These are phyloP conservation scores for Melikaiella ostensackeni DNA, from an alignment of 2,888 invertebrate species.

Conservation along the genomic window DNA sequence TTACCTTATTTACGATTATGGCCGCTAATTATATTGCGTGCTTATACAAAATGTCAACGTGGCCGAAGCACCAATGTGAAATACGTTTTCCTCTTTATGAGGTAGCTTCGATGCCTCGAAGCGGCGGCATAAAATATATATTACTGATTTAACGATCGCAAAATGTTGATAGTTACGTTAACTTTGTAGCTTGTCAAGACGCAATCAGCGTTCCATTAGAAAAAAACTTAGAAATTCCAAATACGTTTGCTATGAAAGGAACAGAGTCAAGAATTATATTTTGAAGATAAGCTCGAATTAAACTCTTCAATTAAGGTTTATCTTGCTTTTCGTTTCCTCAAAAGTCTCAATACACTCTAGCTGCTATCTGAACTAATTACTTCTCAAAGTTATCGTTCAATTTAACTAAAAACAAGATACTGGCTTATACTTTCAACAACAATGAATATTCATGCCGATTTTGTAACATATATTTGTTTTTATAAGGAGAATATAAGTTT, in stretches of 20 bases:
- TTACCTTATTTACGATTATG: conserved; percentile 72
- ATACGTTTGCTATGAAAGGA: background rate
- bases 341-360: conserved; percentile 26
- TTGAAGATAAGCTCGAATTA: conserved; percentile 14
- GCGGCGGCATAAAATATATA: conserved; percentile 62
- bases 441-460: conserved; percentile 20
- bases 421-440: background rate
- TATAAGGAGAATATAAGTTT: background rate
- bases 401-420: conserved; percentile 24
- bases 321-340: conserved; percentile 9
- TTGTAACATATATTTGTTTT: conserved; percentile 6
- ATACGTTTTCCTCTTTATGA: conserved; percentile 70
- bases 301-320: conserved; percentile 17
- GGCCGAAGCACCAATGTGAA: conserved; percentile 59
- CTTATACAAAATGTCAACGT: conserved; percentile 72
- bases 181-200: conserved; percentile 47
- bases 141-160: conserved; percentile 69
- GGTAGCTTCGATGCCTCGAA: conserved; percentile 58
- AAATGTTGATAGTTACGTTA: conserved; percentile 68
- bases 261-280: conserved; percentile 4
- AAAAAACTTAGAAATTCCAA: background rate
- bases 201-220: conserved; percentile 29
- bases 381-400: conserved; percentile 13
- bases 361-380: conserved; percentile 1
- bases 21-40: conserved; percentile 70